These are phyloP conservation scores for Hypocryptadius cinnamomeus DNA, from an alignment of 2,113 vertebrate species.

Conservation along the genomic window DNA sequence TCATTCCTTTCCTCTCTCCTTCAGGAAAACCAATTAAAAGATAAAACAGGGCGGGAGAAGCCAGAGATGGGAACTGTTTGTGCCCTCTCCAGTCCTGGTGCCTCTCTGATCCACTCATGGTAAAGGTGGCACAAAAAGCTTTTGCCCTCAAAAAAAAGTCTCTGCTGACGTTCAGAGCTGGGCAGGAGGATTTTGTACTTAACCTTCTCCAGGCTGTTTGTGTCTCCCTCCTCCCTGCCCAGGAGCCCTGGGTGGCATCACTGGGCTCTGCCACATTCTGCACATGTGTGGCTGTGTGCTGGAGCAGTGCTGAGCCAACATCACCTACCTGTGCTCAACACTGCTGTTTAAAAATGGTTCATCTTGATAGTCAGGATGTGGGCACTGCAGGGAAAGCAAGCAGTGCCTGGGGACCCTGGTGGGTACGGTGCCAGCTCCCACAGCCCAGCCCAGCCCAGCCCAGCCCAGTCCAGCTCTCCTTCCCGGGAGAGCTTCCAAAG, in stretches of 20 bases:
- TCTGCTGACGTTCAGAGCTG: not conserved
- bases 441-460: not conserved
- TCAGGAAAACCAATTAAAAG: not conserved
- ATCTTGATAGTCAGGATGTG: not conserved
- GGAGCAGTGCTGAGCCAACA: not conserved
- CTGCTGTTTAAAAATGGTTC: rapidly evolving
- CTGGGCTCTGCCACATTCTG: not conserved
- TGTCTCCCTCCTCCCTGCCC: not conserved
- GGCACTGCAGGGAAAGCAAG: not conserved
- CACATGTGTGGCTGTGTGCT: not conserved
- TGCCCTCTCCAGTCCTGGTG: rapidly evolving
- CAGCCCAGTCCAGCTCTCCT: not conserved
- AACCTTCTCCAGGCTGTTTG: not conserved
- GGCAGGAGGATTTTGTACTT: not conserved
- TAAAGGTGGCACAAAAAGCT: not conserved
- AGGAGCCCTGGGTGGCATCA: not conserved
- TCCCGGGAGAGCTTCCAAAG: not conserved
- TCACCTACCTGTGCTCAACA: not conserved
- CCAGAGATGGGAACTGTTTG: not conserved
- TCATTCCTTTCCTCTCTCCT: not conserved
- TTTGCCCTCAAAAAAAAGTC: not conserved
- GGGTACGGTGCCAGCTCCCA: not conserved
- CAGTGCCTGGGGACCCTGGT: not conserved
- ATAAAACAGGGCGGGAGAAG: not conserved
- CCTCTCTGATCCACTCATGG: not conserved